A percentile compares a stretch with the other conserved stretches of the same genome.
Evolutionary conservation across 2,888 invertebrate genomes (phyloP).

Genomic region (Lasioglossum morio): DNA sequence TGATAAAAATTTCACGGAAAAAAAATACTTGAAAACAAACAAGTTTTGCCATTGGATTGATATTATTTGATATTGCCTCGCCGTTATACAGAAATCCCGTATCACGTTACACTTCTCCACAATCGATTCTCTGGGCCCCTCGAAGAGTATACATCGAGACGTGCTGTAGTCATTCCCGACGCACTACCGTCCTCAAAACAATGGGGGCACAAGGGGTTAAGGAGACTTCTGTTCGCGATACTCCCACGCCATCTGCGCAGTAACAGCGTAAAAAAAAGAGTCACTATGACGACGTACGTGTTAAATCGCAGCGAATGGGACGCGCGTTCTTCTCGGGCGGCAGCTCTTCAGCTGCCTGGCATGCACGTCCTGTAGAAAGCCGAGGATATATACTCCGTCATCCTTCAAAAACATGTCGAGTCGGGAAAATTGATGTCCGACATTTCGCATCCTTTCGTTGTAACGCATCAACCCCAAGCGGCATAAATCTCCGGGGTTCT

Average conservation of each 20-base stretch:
- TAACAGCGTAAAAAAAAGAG: neutral
- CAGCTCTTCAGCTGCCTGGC: neutral
- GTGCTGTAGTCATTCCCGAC: neutral
- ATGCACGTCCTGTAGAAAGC: neutral
- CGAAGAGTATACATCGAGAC: neutral
- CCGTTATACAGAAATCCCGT: neutral
- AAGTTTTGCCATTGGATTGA: neutral
- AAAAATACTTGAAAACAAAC: neutral
- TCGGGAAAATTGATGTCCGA: neutral
- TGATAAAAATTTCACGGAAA: neutral
- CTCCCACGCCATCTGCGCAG: neutral
- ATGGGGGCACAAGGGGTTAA: neutral
- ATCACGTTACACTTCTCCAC: neutral
- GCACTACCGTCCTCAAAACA: neutral
- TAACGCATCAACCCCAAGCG: neutral
- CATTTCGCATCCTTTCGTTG: slow-evolving; percentile 5
- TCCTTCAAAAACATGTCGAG: slow-evolving; percentile 6
- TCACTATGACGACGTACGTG: neutral
- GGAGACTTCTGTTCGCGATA: slow-evolving; percentile 7
- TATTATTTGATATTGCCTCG: neutral
- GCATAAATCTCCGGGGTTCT: slow-evolving; percentile 18
- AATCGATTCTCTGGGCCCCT: slow-evolving; percentile 1
- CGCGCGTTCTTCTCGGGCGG: neutral
- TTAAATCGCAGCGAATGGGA: slow-evolving; percentile 4
- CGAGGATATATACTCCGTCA: slow-evolving; percentile 3